Conservation (phyloP, 2,113 vertebrate genomes). For the Dryoscopus gambensis region DNA sequence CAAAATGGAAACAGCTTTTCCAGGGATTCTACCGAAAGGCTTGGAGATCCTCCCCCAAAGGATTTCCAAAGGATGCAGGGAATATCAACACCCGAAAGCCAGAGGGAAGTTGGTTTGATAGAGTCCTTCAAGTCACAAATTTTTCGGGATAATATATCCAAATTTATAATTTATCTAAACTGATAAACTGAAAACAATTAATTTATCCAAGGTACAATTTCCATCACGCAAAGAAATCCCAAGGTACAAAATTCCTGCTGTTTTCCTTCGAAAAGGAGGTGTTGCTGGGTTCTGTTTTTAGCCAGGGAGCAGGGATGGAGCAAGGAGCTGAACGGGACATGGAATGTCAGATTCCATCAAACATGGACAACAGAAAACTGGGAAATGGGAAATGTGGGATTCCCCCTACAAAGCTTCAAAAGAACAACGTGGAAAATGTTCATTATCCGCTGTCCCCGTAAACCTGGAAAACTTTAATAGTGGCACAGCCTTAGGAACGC, state of each 20-base stretch:
- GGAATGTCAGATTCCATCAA: conserved; percentile 4
- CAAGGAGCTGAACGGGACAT: not conserved
- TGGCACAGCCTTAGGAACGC: fast-evolving
- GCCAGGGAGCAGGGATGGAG: not conserved
- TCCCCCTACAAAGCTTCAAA: not conserved
- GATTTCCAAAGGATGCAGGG: not conserved
- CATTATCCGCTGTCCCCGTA: fast-evolving
- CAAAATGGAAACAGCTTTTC: fast-evolving
- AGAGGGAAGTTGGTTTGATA: not conserved
- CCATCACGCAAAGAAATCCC: not conserved
- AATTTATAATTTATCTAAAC: too few relatives aligned
- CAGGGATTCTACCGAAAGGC: not conserved
- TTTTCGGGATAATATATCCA: not conserved
- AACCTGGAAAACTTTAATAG: not conserved
- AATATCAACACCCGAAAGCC: fast-evolving
- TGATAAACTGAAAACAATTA: too few relatives aligned
- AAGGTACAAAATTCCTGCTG: not conserved
- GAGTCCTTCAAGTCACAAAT: not conserved
- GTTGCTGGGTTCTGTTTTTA: conserved; percentile 14
- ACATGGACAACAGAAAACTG: not conserved
- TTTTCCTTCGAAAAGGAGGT: not conserved
- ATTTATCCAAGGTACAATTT: not conserved
- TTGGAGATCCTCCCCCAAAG: not conserved
- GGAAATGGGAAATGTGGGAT: not conserved
- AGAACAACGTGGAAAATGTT: not conserved